A percentile compares a stretch with the other conserved stretches of the same genome.
These are phyloP conservation scores for Ectemnius continuus DNA, from an alignment of 2,888 invertebrate genomes.

Conservation along the genomic window DNA sequence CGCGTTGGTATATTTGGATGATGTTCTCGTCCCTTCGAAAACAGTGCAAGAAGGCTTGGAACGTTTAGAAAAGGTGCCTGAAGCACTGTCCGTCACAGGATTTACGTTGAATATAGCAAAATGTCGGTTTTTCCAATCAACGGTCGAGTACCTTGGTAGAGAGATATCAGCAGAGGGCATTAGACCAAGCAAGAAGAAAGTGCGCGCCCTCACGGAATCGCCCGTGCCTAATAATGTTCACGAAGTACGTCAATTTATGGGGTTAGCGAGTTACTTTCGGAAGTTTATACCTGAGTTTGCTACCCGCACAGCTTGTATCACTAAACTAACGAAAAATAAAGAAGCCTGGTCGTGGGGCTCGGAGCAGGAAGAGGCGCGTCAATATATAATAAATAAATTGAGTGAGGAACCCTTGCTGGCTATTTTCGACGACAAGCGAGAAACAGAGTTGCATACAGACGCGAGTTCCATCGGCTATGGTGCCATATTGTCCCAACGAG, in stretches of 20 bases:
- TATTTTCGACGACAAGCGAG: not conserved
- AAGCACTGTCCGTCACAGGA: not conserved
- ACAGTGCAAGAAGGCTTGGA: not conserved
- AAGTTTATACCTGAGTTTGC: conserved; percentile 15
- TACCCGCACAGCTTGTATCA: conserved; percentile 2
- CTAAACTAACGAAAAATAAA: not conserved
- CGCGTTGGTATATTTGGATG: conserved; percentile 17
- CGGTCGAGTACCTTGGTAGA: conserved; percentile 4
- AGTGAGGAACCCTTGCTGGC: conserved; percentile 4
- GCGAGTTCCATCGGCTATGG: conserved; percentile 4
- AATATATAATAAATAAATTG: not conserved
- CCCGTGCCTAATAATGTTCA: not conserved
- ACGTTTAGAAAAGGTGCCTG: not conserved
- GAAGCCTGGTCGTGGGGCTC: conserved; percentile 3
- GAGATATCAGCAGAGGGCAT: not conserved
- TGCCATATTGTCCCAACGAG: conserved; percentile 13
- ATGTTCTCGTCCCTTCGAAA: conserved; percentile 16
- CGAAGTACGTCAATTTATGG: conserved; percentile 8
- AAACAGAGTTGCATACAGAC: conserved; percentile 15
- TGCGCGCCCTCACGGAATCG: not conserved
- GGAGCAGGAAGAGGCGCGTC: not conserved
- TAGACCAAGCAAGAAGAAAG: conserved; percentile 9
- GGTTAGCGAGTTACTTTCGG: conserved; percentile 13
- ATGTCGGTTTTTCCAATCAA: not conserved
- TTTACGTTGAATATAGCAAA: conserved; percentile 21